Evolutionary conservation across 1,140 invertebrate genomes (phyloP).

Genomic region (Heterodera carotae): DNA sequence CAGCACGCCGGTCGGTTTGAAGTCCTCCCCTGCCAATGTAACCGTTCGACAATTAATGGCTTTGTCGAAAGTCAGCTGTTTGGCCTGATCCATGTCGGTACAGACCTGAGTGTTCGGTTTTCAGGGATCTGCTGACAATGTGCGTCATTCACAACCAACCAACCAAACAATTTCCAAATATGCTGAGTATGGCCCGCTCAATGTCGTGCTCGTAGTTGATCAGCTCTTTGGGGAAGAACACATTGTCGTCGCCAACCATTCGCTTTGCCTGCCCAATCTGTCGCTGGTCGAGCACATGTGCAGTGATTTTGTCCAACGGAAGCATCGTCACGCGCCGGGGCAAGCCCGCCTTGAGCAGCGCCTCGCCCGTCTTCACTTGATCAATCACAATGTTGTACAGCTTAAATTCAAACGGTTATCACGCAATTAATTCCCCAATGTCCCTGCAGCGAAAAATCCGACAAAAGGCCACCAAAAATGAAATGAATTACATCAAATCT

Average conservation of each 20-base stretch:
- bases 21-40: slow-evolving; percentile 87
- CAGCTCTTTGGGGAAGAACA: slow-evolving; percentile 79
- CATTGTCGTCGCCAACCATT: slow-evolving; percentile 71
- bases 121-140: no score
- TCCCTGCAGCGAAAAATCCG: no score
- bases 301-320: slow-evolving; percentile 85
- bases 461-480: no score
- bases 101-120: slow-evolving; percentile 63
- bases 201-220: slow-evolving; percentile 78
- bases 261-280: slow-evolving; percentile 25
- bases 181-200: slow-evolving; percentile 82
- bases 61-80: slow-evolving; percentile 76
- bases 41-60: slow-evolving; percentile 78
- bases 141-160: no score
- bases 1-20: slow-evolving; percentile 84
- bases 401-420: slow-evolving; percentile 31
- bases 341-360: slow-evolving; percentile 32
- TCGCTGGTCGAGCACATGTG: slow-evolving; percentile 12
- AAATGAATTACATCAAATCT: no score
- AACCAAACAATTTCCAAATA: slow-evolving; percentile 69
- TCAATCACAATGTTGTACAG: slow-evolving; percentile 39
- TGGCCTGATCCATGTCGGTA: slow-evolving; percentile 78
- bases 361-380: slow-evolving; percentile 33
- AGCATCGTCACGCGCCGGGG: slow-evolving; percentile 69
- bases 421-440: no score